A percentile compares a stretch with the other conserved stretches of the same genome.
Evolutionary conservation across 2,888 invertebrate species (phyloP).

Genomic region (Ctenicera cuprea): DNA sequence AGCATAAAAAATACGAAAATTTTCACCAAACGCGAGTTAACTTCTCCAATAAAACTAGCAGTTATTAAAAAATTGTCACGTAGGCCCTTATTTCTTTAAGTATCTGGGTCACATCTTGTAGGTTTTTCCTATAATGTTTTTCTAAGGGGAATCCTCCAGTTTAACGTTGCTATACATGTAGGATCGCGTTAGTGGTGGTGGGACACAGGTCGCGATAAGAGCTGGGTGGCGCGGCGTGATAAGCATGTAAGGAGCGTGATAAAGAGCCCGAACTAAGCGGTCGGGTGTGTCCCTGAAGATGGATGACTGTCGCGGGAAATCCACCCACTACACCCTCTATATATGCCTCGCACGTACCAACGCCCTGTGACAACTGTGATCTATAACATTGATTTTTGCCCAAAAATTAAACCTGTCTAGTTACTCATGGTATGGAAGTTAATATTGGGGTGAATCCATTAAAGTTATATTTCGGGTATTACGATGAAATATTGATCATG

Average conservation of each 20-base stretch:
- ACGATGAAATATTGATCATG: too few relatives aligned
- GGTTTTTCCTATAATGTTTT: constrained; percentile 27
- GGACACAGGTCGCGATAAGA: constrained; percentile 71
- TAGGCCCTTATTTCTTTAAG: constrained; percentile 15
- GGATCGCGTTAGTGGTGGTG: constrained; percentile 61
- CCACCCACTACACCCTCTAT: constrained; percentile 68
- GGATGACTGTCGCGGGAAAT: constrained; percentile 73
- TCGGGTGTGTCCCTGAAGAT: constrained; percentile 72
- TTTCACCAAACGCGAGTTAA: background rate
- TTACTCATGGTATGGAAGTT: background rate
- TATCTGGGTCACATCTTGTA: constrained; percentile 32
- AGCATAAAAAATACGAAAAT: too few relatives aligned
- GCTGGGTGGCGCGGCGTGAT: constrained; percentile 69
- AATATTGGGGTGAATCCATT: constrained; percentile 4
- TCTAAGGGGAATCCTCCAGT: constrained; percentile 23
- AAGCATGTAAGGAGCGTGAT: constrained; percentile 71
- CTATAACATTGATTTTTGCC: constrained; percentile 70
- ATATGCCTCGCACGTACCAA: constrained; percentile 71
- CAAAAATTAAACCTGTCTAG: constrained; percentile 54
- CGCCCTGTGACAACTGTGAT: constrained; percentile 72
- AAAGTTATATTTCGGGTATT: background rate
- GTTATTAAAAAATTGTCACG: constrained; percentile 1
- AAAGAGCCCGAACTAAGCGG: constrained; percentile 70
- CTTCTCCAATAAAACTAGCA: background rate
- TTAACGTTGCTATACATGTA: constrained; percentile 57